Base-by-base conservation (phyloP, 92 coral and sea anemone species). In the Diadumene lineata region DNA sequence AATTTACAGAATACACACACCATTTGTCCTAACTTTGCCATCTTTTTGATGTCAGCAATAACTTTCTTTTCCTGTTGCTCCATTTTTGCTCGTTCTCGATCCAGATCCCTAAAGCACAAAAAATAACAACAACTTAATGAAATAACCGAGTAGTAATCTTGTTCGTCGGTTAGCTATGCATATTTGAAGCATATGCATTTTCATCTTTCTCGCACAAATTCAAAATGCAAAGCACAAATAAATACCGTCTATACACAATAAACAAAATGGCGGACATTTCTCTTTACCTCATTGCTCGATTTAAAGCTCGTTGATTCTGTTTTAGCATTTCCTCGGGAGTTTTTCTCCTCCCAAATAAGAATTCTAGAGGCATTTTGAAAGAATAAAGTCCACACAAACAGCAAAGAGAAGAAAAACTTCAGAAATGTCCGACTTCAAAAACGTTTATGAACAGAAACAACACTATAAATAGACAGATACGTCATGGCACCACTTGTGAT, bases 1-100 rank as follows among this genome's bases (percentile, higher is more conserved):
- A 38, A 4, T 13, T 38, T 38, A 6, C 19, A 11, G 24, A 56
- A 11, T 21, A 61, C 23, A 43, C 83, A 30, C 84, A 94, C 98
- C 98, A 94, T 92, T 79, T 94, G 98, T 22, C 98, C 98, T 24
- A 77, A 77, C 68, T 94, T 94, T 17, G 98, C 98, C 93, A 86
- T 89, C 70, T 92, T 94, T 73, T 94, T 94, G 34, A 94, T 94
- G 78, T 94, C 98, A 69, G 94, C 91, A 79, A 94, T 92, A 29
- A 94, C 92, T 55, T 92, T 92, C 68, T 94, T 94, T 61, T 94
- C 98, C 58, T 94, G 98, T 30, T 80, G 87, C 65, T 94, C 98
- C 64, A 94, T 29, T 66, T 92, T 92, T 13, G 74, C 15, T 2
- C 98, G 89, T 75, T 94, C 98, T 82, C 98, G 84, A 69, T 94